Evolutionary conservation across 2,113 vertebrate genomes (phyloP).

Genomic region (Ramphastos sulfuratus): DNA sequence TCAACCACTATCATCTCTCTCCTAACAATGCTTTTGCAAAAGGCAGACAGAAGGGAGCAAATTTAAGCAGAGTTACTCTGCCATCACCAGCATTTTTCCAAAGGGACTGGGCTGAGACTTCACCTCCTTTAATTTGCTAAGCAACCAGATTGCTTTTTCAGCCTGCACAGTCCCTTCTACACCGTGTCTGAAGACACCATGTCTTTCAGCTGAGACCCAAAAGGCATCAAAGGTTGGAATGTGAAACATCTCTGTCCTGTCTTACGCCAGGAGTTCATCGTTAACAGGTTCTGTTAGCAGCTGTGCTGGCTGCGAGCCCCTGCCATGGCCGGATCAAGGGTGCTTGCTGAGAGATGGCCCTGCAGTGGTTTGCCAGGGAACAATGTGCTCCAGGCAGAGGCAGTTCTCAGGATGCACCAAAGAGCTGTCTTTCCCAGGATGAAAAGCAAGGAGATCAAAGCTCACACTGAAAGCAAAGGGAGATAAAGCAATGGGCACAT

Average conservation of each 20-base stretch:
- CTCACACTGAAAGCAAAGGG: background rate
- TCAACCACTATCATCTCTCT: background rate
- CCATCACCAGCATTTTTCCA: background rate
- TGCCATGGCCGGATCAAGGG: background rate
- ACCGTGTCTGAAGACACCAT: background rate
- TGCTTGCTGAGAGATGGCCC: constrained; percentile 60
- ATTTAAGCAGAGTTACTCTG: too few species aligned
- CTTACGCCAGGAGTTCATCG: constrained; percentile 27
- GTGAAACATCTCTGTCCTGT: constrained; percentile 57
- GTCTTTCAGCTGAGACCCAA: constrained; percentile 49
- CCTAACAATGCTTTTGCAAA: background rate
- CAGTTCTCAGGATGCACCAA: background rate
- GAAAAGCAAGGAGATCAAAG: constrained; percentile 54
- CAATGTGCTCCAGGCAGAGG: background rate
- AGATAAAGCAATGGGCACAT: background rate
- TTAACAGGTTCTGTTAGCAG: constrained; percentile 78
- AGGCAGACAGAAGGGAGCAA: fast-evolving
- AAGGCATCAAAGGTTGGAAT: constrained; percentile 76
- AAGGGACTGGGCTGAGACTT: background rate
- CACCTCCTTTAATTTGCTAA: background rate
- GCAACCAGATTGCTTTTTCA: fast-evolving
- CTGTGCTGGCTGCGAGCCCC: background rate
- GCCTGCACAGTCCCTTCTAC: background rate
- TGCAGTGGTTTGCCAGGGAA: background rate
- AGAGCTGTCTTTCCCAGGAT: background rate